Percentiles rank a stretch among this genome's conserved stretches.
Evolutionary conservation across 2,113 vertebrate species (phyloP).

Genomic region (Caloenas nicobarica): DNA sequence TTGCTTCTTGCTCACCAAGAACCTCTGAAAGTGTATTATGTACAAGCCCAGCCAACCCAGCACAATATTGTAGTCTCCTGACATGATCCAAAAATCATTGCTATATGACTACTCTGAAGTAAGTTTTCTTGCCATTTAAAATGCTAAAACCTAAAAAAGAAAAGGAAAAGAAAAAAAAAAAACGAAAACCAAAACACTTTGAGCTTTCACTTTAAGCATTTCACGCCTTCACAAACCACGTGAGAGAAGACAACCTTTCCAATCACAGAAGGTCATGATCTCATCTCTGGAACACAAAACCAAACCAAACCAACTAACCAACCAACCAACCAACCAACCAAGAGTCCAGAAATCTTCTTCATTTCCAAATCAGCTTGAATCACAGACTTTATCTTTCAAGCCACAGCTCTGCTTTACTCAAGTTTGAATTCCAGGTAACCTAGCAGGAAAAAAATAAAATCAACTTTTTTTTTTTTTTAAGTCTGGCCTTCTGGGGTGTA

Average conservation of each 20-base stretch:
- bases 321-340: not conserved
- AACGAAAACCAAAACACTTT: too few relatives aligned
- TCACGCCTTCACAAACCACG: not conserved
- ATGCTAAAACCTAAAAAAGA: not conserved
- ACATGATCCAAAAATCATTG: not conserved
- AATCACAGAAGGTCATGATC: not conserved
- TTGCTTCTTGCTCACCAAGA: not conserved
- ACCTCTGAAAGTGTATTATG: not conserved
- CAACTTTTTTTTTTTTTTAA: not conserved
- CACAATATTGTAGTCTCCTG: not conserved
- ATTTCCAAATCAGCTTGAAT: not conserved
- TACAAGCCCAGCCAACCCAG: not conserved
- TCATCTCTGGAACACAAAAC: not conserved
- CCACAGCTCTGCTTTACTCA: not conserved
- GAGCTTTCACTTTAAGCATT: not conserved
- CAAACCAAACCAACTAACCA: not conserved
- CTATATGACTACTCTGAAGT: not conserved
- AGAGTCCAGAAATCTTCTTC: not conserved
- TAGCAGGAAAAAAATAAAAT: not conserved
- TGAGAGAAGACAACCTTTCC: not conserved
- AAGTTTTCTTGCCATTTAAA: not conserved
- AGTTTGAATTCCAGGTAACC: not conserved
- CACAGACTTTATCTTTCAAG: not conserved
- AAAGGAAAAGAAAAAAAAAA: not conserved
- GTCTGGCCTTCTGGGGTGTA: not conserved